Evolutionary conservation across 2,113 vertebrate genomes (phyloP).

Genomic region (Nanorana parkeri): DNA sequence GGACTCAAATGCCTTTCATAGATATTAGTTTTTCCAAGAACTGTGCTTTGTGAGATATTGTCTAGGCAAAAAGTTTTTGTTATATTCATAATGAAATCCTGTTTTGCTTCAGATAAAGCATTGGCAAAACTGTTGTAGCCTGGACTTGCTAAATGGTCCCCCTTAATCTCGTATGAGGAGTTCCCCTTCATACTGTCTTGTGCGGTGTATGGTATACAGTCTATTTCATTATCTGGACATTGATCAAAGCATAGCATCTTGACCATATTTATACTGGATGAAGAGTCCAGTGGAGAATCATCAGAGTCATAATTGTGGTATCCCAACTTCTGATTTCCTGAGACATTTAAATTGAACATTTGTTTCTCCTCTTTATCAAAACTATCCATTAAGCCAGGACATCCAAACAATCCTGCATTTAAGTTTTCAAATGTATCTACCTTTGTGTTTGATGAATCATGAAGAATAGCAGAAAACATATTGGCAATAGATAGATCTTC

Average conservation of each 20-base stretch:
- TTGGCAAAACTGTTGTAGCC: slow-evolving; percentile 36
- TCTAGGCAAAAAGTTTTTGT: background rate
- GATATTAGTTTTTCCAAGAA: background rate
- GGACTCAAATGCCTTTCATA: background rate
- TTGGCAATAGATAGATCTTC: background rate
- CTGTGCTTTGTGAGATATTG: background rate
- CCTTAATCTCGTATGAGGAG: background rate
- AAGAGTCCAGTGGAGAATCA: background rate
- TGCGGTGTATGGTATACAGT: background rate
- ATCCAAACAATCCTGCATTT: background rate
- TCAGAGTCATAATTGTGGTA: slow-evolving; percentile 27
- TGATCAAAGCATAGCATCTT: background rate
- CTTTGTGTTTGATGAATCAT: background rate
- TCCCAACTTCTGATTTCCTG: background rate
- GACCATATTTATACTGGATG: background rate
- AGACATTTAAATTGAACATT: background rate
- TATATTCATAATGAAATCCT: background rate
- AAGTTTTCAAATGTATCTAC: background rate
- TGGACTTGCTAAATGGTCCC: background rate
- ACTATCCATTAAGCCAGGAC: background rate
- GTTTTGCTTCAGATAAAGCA: background rate
- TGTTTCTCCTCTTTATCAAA: background rate
- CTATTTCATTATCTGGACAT: background rate
- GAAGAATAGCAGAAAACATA: slow-evolving; percentile 23
- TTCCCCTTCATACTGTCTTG: background rate